Evolutionary conservation across 2,888 invertebrate species (phyloP), one percentile per base, ranked within the genome.

Genomic region (Orchesella flavescens): DNA sequence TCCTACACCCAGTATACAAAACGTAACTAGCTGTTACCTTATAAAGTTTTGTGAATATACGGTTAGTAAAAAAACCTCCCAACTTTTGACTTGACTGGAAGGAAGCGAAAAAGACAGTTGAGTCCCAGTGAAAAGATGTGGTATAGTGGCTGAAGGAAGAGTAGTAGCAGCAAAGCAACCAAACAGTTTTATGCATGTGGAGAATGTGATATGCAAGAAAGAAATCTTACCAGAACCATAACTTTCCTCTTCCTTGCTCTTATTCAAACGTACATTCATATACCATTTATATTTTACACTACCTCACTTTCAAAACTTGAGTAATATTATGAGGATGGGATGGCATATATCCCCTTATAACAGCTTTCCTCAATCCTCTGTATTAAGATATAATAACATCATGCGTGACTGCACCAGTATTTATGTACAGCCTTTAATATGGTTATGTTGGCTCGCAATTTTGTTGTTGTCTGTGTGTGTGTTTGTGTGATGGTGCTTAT

Each of bases 381-480:
- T 80, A 80, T 80, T 73, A 80, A 80, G 73, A 80, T 72, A 65
- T 79, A 73, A 77, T 77, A 77, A 66, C 57, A 80, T 57, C 66
- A 80, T 80, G 79, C 79, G 79, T 80, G 73, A 57, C 79, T 80
- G 79, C 79, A 80, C 73, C 66, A 66, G 17, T 44, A 55, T 55
- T 55, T 55, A 19, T 66, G 55, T 21, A 49, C 49, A 61, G 23
- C 19, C 1, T 61, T 23, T 61, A 61, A 61, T 61, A 61, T 21
- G 23, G 61, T 57, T 53, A 19, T 34, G 24, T 63, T 57, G 68
- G 77, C 68, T 71, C 19, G 24, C 23, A 59, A 17, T 65, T 63
- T 71, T 63, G 23, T 46, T 77, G 63, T 72, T 79, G 79, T 79
- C n/a, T n/a, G n/a, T n/a, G n/a, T n/a, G n/a, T n/a, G n/a, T n/a